A percentile compares a stretch with the other conserved stretches of the same genome.
These are phyloP conservation scores for Reticulitermes lucifugus DNA, from an alignment of 2,888 invertebrate genomes.

Conservation along the genomic window DNA sequence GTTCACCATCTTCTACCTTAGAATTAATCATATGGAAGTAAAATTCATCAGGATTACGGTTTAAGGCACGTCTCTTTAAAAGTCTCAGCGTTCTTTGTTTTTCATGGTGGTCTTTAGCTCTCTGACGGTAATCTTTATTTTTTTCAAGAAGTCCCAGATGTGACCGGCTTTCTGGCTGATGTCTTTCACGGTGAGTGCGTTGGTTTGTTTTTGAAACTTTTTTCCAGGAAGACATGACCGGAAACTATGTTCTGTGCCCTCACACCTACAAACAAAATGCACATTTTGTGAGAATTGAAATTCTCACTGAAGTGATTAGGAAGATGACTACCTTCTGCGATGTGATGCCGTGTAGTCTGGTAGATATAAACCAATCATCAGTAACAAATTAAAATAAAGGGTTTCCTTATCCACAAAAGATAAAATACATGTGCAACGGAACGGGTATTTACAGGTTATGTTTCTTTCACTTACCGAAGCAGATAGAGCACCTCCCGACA, in stretches of 20 bases:
- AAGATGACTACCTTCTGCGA: too few relatives aligned
- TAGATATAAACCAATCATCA: too few relatives aligned
- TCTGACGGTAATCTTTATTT: slow-evolving; percentile 86
- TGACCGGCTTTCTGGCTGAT: slow-evolving; percentile 82
- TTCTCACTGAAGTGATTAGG: too few relatives aligned
- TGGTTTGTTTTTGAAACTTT: slow-evolving; percentile 89
- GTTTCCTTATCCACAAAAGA: too few relatives aligned
- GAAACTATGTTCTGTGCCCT: background rate
- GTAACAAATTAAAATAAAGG: too few relatives aligned
- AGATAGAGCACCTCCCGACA: too few relatives aligned
- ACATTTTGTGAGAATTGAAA: too few relatives aligned
- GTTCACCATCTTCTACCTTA: slow-evolving; percentile 71
- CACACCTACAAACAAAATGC: background rate
- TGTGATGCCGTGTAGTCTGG: too few relatives aligned
- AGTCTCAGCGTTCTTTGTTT: slow-evolving; percentile 86
- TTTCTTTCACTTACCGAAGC: too few relatives aligned
- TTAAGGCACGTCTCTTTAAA: slow-evolving; percentile 84
- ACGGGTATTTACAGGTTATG: too few relatives aligned
- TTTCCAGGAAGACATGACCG: slow-evolving; percentile 87
- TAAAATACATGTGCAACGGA: too few relatives aligned
- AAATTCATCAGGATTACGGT: slow-evolving; percentile 98
- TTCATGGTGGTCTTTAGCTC: slow-evolving; percentile 83
- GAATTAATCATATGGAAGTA: slow-evolving; percentile 98
- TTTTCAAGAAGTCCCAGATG: slow-evolving; percentile 88
- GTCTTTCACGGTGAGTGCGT: slow-evolving; percentile 85